These are phyloP conservation scores for Arge pagana DNA, from an alignment of 2,888 invertebrate species.

Conservation along the genomic window DNA sequence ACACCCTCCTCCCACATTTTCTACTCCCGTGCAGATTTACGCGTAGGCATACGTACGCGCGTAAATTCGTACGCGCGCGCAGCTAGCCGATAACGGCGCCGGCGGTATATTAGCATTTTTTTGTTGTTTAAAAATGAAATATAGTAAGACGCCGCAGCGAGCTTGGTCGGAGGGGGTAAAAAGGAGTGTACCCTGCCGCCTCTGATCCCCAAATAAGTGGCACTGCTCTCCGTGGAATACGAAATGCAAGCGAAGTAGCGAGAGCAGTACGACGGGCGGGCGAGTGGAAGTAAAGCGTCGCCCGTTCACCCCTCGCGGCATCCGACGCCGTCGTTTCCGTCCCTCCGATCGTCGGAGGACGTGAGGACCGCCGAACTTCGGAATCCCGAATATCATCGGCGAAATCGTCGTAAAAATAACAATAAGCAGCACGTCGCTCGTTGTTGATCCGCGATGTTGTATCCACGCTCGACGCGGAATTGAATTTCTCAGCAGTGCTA, in stretches of 20 bases:
- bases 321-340: slow-evolving; percentile 52
- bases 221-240: slow-evolving; percentile 55
- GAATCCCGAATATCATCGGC: too few species aligned
- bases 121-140: slow-evolving; percentile 60
- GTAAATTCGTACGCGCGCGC: slow-evolving; percentile 27
- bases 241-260: slow-evolving; percentile 38
- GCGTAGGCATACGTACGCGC: neutral
- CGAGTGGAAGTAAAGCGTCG: neutral
- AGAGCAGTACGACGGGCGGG: slow-evolving; percentile 28
- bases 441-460: too few species aligned
- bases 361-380: too few species aligned
- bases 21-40: neutral
- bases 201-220: slow-evolving; percentile 59
- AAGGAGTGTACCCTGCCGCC: slow-evolving; percentile 39
- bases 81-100: slow-evolving; percentile 42
- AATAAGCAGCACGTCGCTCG: too few species aligned
- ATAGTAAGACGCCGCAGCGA: slow-evolving; percentile 44
- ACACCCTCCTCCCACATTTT: slow-evolving; percentile 7
- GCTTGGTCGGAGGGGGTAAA: slow-evolving; percentile 30
- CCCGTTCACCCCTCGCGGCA: slow-evolving; percentile 28
- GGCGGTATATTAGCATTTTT: slow-evolving; percentile 56
- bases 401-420: too few species aligned
- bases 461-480: too few species aligned
- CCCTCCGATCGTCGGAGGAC: too few species aligned
- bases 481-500: too few species aligned